Evolutionary conservation across 2,113 vertebrate species (phyloP), one percentile per base, ranked within the genome.

Genomic region (Spea multiplicata): DNA sequence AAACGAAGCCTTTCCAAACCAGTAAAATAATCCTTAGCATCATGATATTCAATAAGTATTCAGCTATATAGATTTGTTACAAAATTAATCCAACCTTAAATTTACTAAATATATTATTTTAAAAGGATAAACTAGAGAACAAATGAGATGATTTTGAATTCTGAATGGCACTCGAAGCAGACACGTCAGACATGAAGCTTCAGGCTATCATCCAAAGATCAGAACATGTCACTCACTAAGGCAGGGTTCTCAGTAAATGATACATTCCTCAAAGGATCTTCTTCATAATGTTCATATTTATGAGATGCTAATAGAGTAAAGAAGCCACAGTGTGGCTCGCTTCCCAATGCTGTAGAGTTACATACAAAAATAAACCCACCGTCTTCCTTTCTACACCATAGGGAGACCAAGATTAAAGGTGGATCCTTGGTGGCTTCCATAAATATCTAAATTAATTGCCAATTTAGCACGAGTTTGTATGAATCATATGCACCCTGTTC

Each of bases 171-270:
- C 50, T 10, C 6, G 14, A 76, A 73, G 55, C 44, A 47, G 62
- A 55, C 3, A 17, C 5, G 7, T 44, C 70, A 48, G 77, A 67
- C 49, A 55, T 4, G 5, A 9, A 66, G 71, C 78, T 66, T 3
- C 16, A 74, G 71, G 71, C 71, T 68, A 74, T 66, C 67, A 68
- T 68, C 46, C 52, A 5, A 55, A 68, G 71, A 80, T 80, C 78
- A 80, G 78, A 74, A 55, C 48, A 6, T 74, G 78, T 74, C 78
- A 74, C 71, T 80, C 71, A 80, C 50, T 48, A 55, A 13, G 50
- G 52, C 50, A 14, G n/a, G 13, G 50, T 55, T 30, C 71, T 73
- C 16, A 68, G 64, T 50, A 17, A 80, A 74, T 80, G 67, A 68
- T 66, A 57, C 71, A 45, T 12, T 66, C 71, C 78, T 74, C 78